Evolutionary conservation across 2,113 vertebrate species (phyloP), one percentile per base, ranked within the genome.

Genomic region (Salvelinus sp.): DNA sequence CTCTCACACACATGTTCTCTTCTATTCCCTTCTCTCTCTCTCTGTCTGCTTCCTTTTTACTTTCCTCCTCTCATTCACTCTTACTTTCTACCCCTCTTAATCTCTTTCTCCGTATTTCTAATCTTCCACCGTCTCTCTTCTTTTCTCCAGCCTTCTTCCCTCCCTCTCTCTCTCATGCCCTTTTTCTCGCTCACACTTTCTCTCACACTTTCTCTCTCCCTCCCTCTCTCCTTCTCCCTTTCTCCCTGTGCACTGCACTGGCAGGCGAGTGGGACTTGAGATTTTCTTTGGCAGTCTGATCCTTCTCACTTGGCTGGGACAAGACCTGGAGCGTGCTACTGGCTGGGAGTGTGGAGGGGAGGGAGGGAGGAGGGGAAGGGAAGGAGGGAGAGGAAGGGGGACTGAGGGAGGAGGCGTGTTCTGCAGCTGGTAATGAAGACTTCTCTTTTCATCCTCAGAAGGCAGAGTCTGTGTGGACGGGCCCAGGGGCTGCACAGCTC

Each of bases 401-500:
- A 57, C 50, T 62, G 33, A 67, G 75, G 68, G 73, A 30, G 72
- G 84, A 89, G 91, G 93, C 94, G 93, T 94, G 93, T 93, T 92
- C 89, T 94, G 89, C 83, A 92, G 94, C 92, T 95, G 93, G 94
- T 93, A 94, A 96, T 96, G 96, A 96, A 96, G 94, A 93, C 93
- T 95, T 95, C 93, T 96, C 94, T 95, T 95, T 96, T 95, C 93
- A 94, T 95, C 93, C 93, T 89, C 95, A 94, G 94, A 95, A 93
- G 93, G 92, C 93, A 94, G 68, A 73, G 92, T 90, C 92, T 89
- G 94, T 92, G 94, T 92, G 89, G 89, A 79, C 90, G 90, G 88
- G 91, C 85, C 84, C 78, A 63, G 91, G 91, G 91, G 91, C 93
- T 93, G 93, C 89, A 86, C 80, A 75, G 90, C 94, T 94, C 86